A percentile compares a stretch with the other conserved stretches of the same genome.
phyloP scores from a whole-genome alignment of 2,888 invertebrate genomes.

The Eupithecia vulgata region DNA sequence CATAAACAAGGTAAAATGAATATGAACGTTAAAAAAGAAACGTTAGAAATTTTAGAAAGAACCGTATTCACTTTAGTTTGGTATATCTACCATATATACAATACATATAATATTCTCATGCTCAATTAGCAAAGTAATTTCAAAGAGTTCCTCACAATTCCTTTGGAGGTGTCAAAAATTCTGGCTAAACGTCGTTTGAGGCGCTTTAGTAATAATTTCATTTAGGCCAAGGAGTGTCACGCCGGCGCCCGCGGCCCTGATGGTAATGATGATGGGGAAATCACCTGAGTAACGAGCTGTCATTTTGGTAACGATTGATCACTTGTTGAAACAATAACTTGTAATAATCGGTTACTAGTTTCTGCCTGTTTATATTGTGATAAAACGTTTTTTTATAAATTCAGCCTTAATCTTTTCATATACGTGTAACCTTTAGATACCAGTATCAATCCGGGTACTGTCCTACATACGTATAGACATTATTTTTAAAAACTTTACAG shows the following conservation, averaged over 20 bases:
- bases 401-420: too few relatives aligned
- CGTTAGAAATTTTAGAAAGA: too few relatives aligned
- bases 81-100: neutral
- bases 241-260: neutral
- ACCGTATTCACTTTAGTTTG: too few relatives aligned
- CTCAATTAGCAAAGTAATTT: neutral
- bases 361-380: too few relatives aligned
- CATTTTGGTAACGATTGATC: neutral
- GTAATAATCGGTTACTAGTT: neutral
- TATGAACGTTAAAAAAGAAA: too few relatives aligned
- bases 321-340: neutral
- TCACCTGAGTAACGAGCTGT: neutral
- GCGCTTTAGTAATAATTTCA: constrained; percentile 5
- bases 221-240: neutral
- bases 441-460: too few relatives aligned
- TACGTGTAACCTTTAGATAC: too few relatives aligned
- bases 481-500: too few relatives aligned
- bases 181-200: neutral
- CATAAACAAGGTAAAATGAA: too few relatives aligned
- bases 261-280: neutral
- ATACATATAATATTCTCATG: neutral
- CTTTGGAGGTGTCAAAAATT: neutral
- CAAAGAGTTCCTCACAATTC: neutral
- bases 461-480: too few relatives aligned
- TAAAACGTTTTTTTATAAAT: too few relatives aligned